Conservation (phyloP, 2,113 vertebrate species). For the Cheirogaleus medius region DNA sequence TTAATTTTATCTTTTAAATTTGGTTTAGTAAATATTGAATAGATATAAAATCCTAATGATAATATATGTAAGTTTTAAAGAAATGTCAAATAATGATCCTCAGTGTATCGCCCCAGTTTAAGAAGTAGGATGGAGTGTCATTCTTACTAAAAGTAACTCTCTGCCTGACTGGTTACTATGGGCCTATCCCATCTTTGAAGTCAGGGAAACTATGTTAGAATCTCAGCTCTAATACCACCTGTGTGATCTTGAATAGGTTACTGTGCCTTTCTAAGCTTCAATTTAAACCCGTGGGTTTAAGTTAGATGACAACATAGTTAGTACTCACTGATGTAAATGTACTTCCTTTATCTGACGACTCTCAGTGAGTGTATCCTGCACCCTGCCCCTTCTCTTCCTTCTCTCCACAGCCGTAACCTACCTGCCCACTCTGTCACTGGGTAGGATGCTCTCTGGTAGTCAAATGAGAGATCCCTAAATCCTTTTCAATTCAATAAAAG, state of each 20-base stretch:
- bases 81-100: neutral
- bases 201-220: neutral
- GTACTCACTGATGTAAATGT: neutral
- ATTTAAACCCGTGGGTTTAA: neutral
- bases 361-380: neutral
- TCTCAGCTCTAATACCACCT: neutral
- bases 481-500: neutral
- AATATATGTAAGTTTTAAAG: neutral
- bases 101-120: neutral
- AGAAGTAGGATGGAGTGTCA: neutral
- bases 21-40: slow-evolving; percentile 28
- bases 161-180: neutral
- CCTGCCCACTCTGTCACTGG: neutral
- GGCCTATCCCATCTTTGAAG: neutral
- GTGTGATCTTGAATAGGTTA: neutral
- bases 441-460: neutral
- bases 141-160: neutral
- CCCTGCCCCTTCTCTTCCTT: neutral
- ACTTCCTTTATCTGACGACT: neutral
- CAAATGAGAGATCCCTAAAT: neutral
- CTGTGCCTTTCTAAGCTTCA: neutral
- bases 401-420: neutral
- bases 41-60: neutral
- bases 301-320: neutral
- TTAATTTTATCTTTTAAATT: neutral